A percentile compares a stretch with the other conserved stretches of the same genome.
These are phyloP conservation scores for Isaurus tuberculatus DNA, from an alignment of 92 coral and sea anemone genomes.

Conservation along the genomic window DNA sequence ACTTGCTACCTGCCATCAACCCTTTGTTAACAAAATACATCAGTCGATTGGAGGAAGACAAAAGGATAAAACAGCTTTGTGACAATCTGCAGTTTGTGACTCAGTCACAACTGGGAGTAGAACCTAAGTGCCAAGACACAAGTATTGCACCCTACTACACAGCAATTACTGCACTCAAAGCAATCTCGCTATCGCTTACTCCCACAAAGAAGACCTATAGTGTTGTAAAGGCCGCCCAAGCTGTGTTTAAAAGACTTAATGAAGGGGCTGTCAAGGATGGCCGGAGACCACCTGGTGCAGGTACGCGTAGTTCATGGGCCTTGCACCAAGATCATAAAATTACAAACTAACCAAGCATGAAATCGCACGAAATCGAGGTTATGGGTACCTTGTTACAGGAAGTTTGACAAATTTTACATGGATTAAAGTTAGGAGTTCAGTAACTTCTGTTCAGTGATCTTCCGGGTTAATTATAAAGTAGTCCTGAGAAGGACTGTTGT, in stretches of 20 bases:
- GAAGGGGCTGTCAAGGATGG: slow-evolving; percentile 60
- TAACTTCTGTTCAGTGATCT: too few species aligned
- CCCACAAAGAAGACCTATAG: slow-evolving; percentile 76
- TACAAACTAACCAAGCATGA: too few species aligned
- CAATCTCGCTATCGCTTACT: slow-evolving; percentile 59
- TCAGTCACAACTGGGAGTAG: slow-evolving; percentile 77
- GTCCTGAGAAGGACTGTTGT: too few species aligned
- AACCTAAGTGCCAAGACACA: slow-evolving; percentile 67
- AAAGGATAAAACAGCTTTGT: slow-evolving; percentile 59
- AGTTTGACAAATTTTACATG: too few species aligned
- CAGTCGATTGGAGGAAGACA: slow-evolving; percentile 75
- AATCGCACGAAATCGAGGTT: too few species aligned
- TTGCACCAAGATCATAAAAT: too few species aligned
- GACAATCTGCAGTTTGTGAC: slow-evolving; percentile 62
- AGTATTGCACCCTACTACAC: slow-evolving; percentile 71
- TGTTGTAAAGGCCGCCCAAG: slow-evolving; percentile 82
- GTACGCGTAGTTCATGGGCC: slow-evolving; percentile 6
- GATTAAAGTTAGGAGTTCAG: too few species aligned
- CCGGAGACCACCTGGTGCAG: slow-evolving; percentile 86
- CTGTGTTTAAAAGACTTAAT: slow-evolving; percentile 82
- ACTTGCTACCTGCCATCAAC: slow-evolving; percentile 78
- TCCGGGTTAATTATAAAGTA: too few species aligned
- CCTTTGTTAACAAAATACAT: slow-evolving; percentile 60
- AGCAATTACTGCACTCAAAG: slow-evolving; percentile 76
- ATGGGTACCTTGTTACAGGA: too few species aligned